Base-by-base conservation (phyloP, 2,797 vertebrate genomes). In the Eptatretus atami region DNA sequence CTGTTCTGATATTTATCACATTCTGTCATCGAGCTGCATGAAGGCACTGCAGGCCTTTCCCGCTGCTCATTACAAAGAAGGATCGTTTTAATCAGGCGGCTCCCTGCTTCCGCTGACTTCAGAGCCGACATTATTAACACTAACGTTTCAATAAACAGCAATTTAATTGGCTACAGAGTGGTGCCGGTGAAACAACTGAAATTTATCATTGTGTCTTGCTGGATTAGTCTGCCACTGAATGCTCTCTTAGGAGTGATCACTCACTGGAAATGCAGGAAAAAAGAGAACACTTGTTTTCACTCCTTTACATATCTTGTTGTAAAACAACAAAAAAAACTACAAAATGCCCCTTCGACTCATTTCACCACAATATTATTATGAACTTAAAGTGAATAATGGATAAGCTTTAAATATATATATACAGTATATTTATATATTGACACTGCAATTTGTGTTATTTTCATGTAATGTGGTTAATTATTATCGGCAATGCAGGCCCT, bases 141-240 rank as follows among this genome's bases (percentile, higher is more conserved):
- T 61, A 61, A 61, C 57, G 57, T 61, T 61, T 61, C 57, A 61
- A 61, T 61, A 61, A 61, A 61, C 57, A 61, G 57, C 57, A 24
- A 61, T 61, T 61, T 61, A 61, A 61, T 61, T 61, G 57, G 57
- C 57, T 61, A 24, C 15, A 61, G 57, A 61, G 57, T 25, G n/a
- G 25, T 25, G 25, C 57, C n/a, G 57, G 57, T 25, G 57, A 61
- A 61, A 61, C 57, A 61, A 61, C 57, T 25, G n/a, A 61, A 61
- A 61, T 61, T 61, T 61, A 61, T 61, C 57, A 61, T 61, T 25
- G n/a, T 61, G 57, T 25, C 57, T 25, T 9, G n/a, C 57, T 25
- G 57, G 57, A 61, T 61, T 61, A 61, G 57, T n/a, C n/a, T n/a
- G 25, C 57, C 25, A 24, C 57, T 61, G 57, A 61, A 24, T 25